These are phyloP conservation scores for Psammodynastes pulverulentus DNA, from an alignment of 2,113 vertebrate genomes.

Conservation along the genomic window DNA sequence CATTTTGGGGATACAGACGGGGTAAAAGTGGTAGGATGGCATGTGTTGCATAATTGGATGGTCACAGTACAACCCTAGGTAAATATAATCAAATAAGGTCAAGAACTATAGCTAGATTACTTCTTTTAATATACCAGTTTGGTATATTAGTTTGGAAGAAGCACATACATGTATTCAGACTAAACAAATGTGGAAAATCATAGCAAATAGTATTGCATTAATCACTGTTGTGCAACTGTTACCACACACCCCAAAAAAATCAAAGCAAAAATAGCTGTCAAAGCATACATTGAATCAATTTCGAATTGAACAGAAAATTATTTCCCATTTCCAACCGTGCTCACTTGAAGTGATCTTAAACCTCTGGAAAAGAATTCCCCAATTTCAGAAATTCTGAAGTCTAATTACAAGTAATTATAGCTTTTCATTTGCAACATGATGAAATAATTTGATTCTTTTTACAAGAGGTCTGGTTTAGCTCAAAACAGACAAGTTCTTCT, in stretches of 20 bases:
- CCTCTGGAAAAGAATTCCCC: slow-evolving; percentile 87
- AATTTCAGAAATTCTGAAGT: slow-evolving; percentile 88
- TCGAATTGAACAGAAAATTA: slow-evolving; percentile 95
- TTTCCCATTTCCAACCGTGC: slow-evolving; percentile 88
- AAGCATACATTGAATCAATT: slow-evolving; percentile 89
- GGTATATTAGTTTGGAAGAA: slow-evolving; percentile 42
- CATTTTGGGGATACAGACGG: background rate
- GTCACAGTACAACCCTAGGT: background rate
- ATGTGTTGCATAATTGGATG: background rate
- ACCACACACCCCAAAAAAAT: slow-evolving; percentile 64
- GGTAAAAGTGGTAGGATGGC: background rate
- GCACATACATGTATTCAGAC: slow-evolving; percentile 46
- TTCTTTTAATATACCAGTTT: slow-evolving; percentile 37
- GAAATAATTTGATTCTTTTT: slow-evolving; percentile 99
- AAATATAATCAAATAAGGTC: slow-evolving; percentile 23
- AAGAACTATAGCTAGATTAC: slow-evolving; percentile 19
- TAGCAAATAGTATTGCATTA: slow-evolving; percentile 73
- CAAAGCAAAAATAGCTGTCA: slow-evolving; percentile 86
- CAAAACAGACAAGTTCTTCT: slow-evolving; percentile 94
- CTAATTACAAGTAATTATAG: slow-evolving; percentile 99
- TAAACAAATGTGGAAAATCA: slow-evolving; percentile 65
- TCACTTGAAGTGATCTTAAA: slow-evolving; percentile 88
- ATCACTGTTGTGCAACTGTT: slow-evolving; percentile 72
- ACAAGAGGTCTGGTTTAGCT: slow-evolving; percentile 96
- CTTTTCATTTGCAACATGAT: slow-evolving; percentile 99